These are phyloP conservation scores for Coleophora flavipennella DNA, from an alignment of 2,888 invertebrate genomes.

Conservation along the genomic window DNA sequence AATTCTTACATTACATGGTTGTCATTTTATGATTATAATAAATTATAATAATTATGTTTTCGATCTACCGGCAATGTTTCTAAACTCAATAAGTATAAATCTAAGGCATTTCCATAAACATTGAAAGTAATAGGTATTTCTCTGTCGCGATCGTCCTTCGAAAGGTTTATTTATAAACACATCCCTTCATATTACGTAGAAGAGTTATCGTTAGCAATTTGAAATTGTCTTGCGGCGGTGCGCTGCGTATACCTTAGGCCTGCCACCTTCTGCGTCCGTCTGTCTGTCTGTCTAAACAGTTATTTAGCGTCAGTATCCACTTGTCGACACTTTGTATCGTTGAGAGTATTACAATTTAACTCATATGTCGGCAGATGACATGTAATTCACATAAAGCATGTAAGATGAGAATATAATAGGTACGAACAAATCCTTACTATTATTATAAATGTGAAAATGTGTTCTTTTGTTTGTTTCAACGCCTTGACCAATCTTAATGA, in stretches of 20 bases:
- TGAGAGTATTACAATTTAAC: slow-evolving; percentile 25
- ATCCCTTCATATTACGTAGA: slow-evolving; percentile 28
- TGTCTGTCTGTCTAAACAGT: slow-evolving; percentile 16
- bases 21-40: too few species aligned
- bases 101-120: slow-evolving; percentile 34
- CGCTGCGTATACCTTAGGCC: slow-evolving; percentile 17
- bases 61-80: too few species aligned
- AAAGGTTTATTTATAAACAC: slow-evolving; percentile 31
- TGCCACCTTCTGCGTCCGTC: slow-evolving; percentile 13
- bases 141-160: slow-evolving; percentile 18
- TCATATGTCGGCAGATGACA: neutral
- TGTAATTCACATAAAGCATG: too few species aligned
- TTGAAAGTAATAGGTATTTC: slow-evolving; percentile 18
- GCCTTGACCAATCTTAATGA: too few species aligned
- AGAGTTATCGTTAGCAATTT: slow-evolving; percentile 36
- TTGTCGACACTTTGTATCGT: slow-evolving; percentile 27
- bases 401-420: too few species aligned
- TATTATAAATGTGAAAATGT: too few species aligned
- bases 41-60: too few species aligned
- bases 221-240: slow-evolving; percentile 34
- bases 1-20: too few species aligned
- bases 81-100: slow-evolving; percentile 35
- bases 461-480: too few species aligned
- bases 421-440: too few species aligned
- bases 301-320: slow-evolving; percentile 28